Evolutionary conservation across 2,113 vertebrate species (phyloP).

Genomic region (Orthonyx spaldingii): DNA sequence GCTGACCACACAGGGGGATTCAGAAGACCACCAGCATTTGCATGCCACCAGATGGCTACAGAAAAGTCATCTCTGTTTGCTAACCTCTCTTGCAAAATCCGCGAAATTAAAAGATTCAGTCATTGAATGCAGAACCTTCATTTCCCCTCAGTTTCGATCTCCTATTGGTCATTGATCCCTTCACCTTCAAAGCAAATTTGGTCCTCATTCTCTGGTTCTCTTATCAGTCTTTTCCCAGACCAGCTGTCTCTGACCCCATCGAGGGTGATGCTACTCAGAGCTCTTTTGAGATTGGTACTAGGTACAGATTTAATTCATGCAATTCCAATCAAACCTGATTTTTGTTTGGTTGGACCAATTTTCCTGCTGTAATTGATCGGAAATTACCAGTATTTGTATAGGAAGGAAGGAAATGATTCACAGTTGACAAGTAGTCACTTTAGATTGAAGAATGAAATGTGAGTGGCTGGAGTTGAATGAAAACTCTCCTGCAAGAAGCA

Average conservation of each 20-base stretch:
- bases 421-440: not conserved
- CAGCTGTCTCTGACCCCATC: not conserved
- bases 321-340: not conserved
- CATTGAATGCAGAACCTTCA: not conserved
- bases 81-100: not conserved
- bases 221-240: not conserved
- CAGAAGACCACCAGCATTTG: not conserved
- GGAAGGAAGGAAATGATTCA: not conserved
- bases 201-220: not conserved
- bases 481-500: not conserved
- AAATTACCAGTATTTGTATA: not conserved
- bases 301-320: accelerated
- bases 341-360: not conserved
- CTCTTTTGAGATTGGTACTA: not conserved
- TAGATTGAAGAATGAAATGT: not conserved
- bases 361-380: not conserved
- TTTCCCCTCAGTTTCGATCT: not conserved
- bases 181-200: not conserved
- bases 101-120: not conserved
- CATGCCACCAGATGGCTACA: not conserved
- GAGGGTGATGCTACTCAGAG: not conserved
- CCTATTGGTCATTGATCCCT: not conserved
- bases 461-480: not conserved
- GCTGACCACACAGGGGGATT: not conserved
- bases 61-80: not conserved